These are phyloP conservation scores for Fratercula arctica DNA, from an alignment of 2,797 vertebrate genomes.

Conservation along the genomic window DNA sequence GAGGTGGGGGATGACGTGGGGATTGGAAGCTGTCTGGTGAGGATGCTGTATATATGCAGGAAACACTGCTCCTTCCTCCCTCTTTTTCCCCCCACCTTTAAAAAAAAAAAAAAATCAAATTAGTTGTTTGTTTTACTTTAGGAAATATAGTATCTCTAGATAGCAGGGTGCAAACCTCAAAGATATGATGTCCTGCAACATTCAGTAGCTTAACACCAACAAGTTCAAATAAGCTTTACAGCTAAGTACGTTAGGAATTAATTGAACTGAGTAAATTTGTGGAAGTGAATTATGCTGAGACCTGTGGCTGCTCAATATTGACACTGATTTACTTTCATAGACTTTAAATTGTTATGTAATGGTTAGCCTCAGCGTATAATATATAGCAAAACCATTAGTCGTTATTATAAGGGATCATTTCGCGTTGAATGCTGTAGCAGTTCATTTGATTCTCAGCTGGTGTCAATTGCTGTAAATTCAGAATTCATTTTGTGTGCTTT, in stretches of 20 bases:
- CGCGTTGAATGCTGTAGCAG: background rate
- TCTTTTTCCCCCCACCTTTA: fast-evolving
- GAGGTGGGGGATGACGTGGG: background rate
- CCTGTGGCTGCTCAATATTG: slow-evolving; percentile 5
- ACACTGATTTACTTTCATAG: background rate
- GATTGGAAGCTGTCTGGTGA: background rate
- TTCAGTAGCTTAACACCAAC: background rate
- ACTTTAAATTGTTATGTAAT: background rate
- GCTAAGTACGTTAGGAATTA: background rate
- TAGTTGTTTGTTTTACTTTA: background rate
- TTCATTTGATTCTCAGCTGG: background rate
- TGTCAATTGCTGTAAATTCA: background rate
- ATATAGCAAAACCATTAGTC: background rate
- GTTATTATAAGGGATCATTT: background rate
- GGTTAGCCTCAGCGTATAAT: background rate
- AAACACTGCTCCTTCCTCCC: background rate
- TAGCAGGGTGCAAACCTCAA: background rate
- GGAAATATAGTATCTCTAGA: background rate
- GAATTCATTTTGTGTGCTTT: background rate
- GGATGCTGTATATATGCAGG: background rate
- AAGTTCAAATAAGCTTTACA: background rate
- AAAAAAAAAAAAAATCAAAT: no score
- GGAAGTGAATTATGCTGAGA: background rate
- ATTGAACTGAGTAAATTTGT: background rate
- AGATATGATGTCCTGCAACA: background rate